These are phyloP conservation scores for Conus canariensis DNA, from an alignment of 2,888 invertebrate species.

Conservation along the genomic window DNA sequence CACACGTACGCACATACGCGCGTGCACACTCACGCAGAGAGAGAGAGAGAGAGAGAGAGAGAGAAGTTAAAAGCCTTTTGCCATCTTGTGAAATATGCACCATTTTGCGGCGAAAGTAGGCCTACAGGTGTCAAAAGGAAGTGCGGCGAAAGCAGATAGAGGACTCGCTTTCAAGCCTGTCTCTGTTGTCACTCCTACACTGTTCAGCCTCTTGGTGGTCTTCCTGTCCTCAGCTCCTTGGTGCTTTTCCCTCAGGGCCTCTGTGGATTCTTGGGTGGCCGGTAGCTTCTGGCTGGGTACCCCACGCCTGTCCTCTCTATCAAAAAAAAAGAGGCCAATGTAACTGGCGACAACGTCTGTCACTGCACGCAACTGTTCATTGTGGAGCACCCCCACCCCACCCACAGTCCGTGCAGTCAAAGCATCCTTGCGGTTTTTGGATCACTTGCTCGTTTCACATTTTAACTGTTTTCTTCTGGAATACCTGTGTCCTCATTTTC, in stretches of 20 bases:
- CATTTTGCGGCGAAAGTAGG: too few relatives aligned
- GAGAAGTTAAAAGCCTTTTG: too few relatives aligned
- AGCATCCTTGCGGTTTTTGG: not conserved
- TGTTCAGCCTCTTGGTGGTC: not conserved
- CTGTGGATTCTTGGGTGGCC: not conserved
- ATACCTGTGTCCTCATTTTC: too few relatives aligned
- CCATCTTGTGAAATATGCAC: too few relatives aligned
- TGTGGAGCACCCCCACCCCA: not conserved
- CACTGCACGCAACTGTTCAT: not conserved
- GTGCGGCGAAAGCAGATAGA: too few relatives aligned
- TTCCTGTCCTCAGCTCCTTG: not conserved
- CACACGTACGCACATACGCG: too few relatives aligned
- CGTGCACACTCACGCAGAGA: too few relatives aligned
- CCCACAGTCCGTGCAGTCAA: not conserved
- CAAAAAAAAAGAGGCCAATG: not conserved
- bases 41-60: too few relatives aligned
- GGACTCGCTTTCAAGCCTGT: not conserved
- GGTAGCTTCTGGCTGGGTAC: not conserved
- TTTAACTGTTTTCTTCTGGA: too few relatives aligned
- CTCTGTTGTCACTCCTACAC: not conserved
- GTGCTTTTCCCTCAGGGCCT: not conserved
- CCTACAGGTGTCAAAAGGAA: too few relatives aligned
- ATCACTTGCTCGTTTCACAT: too few relatives aligned
- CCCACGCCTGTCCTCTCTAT: not conserved
- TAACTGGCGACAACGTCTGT: not conserved